Evolutionary conservation across 2,888 invertebrate genomes (phyloP).

Genomic region (Idaea aversata): DNA sequence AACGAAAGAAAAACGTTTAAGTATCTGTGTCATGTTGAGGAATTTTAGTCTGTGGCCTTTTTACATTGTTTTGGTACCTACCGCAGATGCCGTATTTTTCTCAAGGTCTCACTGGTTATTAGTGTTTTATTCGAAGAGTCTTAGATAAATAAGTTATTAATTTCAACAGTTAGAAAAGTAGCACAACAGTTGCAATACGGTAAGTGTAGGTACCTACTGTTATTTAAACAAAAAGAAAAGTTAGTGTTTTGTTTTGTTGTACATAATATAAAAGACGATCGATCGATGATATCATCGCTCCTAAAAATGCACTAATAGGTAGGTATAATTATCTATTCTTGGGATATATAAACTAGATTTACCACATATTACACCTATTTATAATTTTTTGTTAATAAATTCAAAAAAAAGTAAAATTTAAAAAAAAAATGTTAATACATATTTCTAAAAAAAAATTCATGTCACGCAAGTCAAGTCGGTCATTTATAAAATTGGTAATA

Average conservation of each 20-base stretch:
- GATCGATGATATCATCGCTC: background rate
- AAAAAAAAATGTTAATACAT: too few species aligned
- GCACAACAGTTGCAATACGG: background rate
- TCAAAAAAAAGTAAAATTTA: too few species aligned
- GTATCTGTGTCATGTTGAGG: background rate
- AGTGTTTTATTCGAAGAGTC: background rate
- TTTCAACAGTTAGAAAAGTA: background rate
- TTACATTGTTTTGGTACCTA: background rate
- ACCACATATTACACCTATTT: too few species aligned
- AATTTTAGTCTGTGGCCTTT: background rate
- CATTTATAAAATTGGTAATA: too few species aligned
- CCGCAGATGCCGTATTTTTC: background rate
- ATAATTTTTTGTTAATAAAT: too few species aligned
- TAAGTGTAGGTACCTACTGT: background rate
- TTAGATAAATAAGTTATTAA: background rate
- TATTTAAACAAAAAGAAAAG: background rate
- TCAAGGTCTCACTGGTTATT: background rate
- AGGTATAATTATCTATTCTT: too few species aligned
- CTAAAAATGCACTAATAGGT: background rate
- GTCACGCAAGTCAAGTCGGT: too few species aligned
- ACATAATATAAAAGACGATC: background rate
- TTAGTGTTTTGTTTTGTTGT: background rate
- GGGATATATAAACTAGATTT: too few species aligned
- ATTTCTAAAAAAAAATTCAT: too few species aligned
- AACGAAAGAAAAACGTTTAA: too few species aligned